Evolutionary conservation across 1,140 invertebrate species (phyloP), one percentile per base, ranked within the genome.

Genomic region (Aphaenogaster ashmeadi): DNA sequence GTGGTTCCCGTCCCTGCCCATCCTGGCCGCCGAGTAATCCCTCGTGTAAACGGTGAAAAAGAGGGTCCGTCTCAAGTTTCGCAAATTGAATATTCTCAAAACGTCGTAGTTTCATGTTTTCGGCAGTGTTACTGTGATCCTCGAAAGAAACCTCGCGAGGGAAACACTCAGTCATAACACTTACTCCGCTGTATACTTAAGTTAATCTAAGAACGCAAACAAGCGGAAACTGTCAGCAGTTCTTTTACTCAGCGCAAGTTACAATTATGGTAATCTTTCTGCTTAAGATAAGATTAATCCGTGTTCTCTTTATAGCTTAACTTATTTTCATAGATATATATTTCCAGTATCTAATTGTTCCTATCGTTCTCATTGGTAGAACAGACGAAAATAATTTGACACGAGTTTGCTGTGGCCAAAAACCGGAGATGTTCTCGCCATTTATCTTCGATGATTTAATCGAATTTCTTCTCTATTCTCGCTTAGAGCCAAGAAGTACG

Each of bases 391-490:
- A 54, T 81, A 81, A 81, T 81, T 54, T 27, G 27, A 33, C 15
- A 47, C 5, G 33, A 79, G 7, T 38, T 33, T 27, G 8, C 11
- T 18, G 1, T 44, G 47, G 8, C 8, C n/a, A 78, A 44, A 47
- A 60, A 27, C 78, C n/a, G 33, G 7, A 52, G 18, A 41, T 54
- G 54, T 38, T 27, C 6, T 66, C 21, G 38, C 13, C 15, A 41
- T 75, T 74, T 44, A 7, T 33, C 41, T 33, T 50, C 18, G 13
- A 15, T 36, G 38, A 60, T 74, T 84, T 50, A 47, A 62, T 60
- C 80, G 18, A 33, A 74, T n/a, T 75, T 47, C 52, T 83, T 74
- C n/a, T 15, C 56, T 75, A 72, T 74, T 83, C 47, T 60, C 62
- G 54, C 21, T 21, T 44, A 27, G 54, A 60, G 69, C 27, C 54